Percentiles rank a stretch among this genome's conserved stretches.
Conservation (phyloP, 2,797 vertebrate species). For the Otolemur crassicaudatus region DNA sequence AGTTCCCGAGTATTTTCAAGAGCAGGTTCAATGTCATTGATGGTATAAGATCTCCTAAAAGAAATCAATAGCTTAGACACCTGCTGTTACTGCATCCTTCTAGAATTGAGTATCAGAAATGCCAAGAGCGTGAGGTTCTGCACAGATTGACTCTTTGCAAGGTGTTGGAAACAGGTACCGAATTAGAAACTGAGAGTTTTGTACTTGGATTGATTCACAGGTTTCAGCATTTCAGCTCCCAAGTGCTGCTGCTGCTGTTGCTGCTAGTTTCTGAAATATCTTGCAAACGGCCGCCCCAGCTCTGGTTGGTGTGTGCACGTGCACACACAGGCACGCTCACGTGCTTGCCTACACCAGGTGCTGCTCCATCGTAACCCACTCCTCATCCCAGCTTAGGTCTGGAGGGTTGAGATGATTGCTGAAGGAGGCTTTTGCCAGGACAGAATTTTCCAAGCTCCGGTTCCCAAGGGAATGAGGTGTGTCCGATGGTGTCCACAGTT, state of each 20-base stretch:
- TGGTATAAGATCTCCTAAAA: conserved; percentile 41
- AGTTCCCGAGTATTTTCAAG: conserved; percentile 44
- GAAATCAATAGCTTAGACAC: conserved; percentile 64
- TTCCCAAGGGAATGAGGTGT: conserved; percentile 48
- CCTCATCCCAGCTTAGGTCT: background rate
- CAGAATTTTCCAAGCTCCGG: conserved; percentile 44
- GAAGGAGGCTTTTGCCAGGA: conserved; percentile 45
- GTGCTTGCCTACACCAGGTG: background rate
- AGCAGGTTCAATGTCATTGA: conserved; percentile 48
- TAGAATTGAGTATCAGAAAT: conserved; percentile 68
- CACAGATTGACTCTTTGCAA: conserved; percentile 74
- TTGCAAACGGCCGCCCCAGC: background rate
- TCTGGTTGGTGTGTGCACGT: conserved; percentile 17
- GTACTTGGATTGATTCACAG: conserved; percentile 73
- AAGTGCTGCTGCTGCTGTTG: conserved; percentile 51
- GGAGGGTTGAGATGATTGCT: conserved; percentile 44
- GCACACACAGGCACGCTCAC: background rate
- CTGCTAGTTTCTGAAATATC: conserved; percentile 75
- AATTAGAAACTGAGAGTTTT: conserved; percentile 77
- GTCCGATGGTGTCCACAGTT: conserved; percentile 41
- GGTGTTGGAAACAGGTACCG: conserved; percentile 70
- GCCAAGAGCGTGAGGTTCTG: conserved; percentile 68
- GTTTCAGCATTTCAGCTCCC: conserved; percentile 68
- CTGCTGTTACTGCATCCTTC: conserved; percentile 51
- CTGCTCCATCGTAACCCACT: background rate